These are phyloP conservation scores for Andrena bucephala DNA, from an alignment of 2,888 invertebrate species.

Conservation along the genomic window DNA sequence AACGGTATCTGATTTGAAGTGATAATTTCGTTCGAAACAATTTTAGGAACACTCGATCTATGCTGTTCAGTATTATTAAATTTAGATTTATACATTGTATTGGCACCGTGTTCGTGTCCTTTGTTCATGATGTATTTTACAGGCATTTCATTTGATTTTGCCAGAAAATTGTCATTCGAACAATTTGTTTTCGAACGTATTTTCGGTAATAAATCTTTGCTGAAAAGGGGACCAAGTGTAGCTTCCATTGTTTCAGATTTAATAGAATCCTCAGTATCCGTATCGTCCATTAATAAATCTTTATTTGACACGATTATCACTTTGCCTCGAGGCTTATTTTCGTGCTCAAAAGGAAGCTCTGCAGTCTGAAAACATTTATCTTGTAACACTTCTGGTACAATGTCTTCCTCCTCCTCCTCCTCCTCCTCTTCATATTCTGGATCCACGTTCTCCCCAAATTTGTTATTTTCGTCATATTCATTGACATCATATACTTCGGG, in stretches of 20 bases:
- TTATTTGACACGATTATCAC: not conserved
- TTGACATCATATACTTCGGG: constrained; percentile 5
- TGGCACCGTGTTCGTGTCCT: not conserved
- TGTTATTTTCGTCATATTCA: constrained; percentile 8
- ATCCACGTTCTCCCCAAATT: constrained; percentile 20
- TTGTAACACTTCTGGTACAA: constrained; percentile 69
- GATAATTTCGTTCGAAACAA: constrained; percentile 78
- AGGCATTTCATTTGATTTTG: not conserved
- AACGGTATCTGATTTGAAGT: constrained; percentile 76
- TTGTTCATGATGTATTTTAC: constrained; percentile 19
- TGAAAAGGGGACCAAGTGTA: not conserved
- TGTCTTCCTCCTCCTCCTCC: constrained; percentile 71
- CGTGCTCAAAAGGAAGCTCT: not conserved
- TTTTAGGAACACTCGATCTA: constrained; percentile 68
- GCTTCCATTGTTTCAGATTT: constrained; percentile 1
- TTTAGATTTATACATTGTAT: constrained; percentile 2
- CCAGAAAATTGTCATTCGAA: not conserved
- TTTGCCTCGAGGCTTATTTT: not conserved
- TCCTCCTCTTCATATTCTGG: constrained; percentile 65
- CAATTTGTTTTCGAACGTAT: not conserved
- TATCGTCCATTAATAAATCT: constrained; percentile 69
- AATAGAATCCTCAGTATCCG: constrained; percentile 38
- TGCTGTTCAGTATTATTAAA: constrained; percentile 15
- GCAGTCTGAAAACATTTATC: constrained; percentile 13
- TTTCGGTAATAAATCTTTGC: not conserved